Evolutionary conservation across 2,797 vertebrate species (phyloP).

Genomic region (Hapalemur alaotrensis): DNA sequence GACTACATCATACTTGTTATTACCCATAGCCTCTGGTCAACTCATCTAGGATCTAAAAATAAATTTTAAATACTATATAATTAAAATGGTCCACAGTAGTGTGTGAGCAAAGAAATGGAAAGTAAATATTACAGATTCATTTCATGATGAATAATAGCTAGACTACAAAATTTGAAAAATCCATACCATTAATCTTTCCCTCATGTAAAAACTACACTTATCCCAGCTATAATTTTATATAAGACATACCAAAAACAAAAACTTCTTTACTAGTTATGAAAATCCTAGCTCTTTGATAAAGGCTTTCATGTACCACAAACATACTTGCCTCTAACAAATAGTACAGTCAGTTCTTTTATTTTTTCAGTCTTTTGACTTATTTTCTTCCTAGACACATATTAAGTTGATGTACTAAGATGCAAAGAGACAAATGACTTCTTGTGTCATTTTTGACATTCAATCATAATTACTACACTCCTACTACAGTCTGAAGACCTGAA

Average conservation of each 20-base stretch:
- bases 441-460: slow-evolving; percentile 38
- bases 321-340: background rate
- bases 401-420: slow-evolving; percentile 37
- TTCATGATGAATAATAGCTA: slow-evolving; percentile 9
- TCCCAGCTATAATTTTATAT: background rate
- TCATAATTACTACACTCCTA: slow-evolving; percentile 48
- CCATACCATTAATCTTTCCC: slow-evolving; percentile 7
- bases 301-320: background rate
- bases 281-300: background rate
- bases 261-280: slow-evolving; percentile 22
- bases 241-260: background rate
- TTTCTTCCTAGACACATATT: slow-evolving; percentile 41
- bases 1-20: background rate
- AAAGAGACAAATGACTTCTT: slow-evolving; percentile 51
- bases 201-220: slow-evolving; percentile 19
- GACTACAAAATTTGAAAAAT: slow-evolving; percentile 40
- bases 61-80: slow-evolving; percentile 4
- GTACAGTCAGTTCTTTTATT: slow-evolving; percentile 8
- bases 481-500: slow-evolving; percentile 45
- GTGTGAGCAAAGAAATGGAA: background rate
- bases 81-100: background rate
- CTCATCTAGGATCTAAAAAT: slow-evolving; percentile 33
- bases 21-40: background rate
- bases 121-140: slow-evolving; percentile 2
- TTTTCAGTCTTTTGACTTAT: background rate